Conservation (phyloP, 1,140 invertebrate species). For the Hylaeus anthracinus region DNA sequence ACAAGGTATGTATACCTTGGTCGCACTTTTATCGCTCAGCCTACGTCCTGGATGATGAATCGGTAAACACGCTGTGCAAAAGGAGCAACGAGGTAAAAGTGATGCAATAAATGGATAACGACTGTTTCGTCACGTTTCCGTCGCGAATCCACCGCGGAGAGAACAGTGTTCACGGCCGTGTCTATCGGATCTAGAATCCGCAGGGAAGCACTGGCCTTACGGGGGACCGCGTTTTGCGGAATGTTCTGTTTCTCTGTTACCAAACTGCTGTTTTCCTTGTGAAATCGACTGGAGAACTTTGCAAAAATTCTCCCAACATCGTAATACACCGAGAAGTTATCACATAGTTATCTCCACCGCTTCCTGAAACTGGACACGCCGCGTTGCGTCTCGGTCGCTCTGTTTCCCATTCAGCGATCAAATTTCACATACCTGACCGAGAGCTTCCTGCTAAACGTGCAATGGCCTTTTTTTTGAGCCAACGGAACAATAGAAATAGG, state of each 20-base stretch:
- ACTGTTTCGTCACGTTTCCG: constrained; percentile 53
- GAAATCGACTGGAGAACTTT: background rate
- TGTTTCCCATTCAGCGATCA: too few species aligned
- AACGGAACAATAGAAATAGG: too few species aligned
- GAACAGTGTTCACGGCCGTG: constrained; percentile 45
- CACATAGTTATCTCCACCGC: too few species aligned
- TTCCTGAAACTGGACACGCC: too few species aligned
- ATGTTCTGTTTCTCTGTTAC: background rate
- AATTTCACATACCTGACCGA: too few species aligned
- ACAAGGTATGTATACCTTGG: background rate
- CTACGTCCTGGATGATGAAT: background rate
- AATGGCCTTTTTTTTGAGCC: too few species aligned
- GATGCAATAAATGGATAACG: constrained; percentile 51
- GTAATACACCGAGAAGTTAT: too few species aligned
- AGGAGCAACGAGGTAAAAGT: constrained; percentile 47
- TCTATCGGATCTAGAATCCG: constrained; percentile 41
- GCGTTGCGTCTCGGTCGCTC: too few species aligned
- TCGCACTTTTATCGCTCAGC: constrained; percentile 16
- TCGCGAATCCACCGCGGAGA: constrained; percentile 21
- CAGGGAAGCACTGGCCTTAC: constrained; percentile 44
- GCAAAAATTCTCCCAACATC: too few species aligned
- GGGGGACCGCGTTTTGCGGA: background rate
- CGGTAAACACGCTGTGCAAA: constrained; percentile 10
- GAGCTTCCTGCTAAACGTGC: too few species aligned
- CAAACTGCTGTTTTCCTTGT: constrained; percentile 2